Percentiles rank a stretch among this genome's conserved stretches.
Conservation (phyloP, 92 coral and sea anemone genomes). For the Bergia puertoricense region DNA sequence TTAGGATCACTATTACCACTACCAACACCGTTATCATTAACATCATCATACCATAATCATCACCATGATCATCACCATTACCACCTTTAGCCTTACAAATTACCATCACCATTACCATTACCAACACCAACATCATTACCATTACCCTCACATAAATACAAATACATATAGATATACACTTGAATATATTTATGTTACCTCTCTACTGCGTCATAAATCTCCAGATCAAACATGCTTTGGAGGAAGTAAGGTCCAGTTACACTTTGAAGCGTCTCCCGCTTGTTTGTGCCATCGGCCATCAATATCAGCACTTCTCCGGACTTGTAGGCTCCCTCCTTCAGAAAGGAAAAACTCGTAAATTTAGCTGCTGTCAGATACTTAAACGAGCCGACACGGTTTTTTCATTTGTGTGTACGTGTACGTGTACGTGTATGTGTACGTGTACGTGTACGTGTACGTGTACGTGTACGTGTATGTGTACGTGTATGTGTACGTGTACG, state of each 20-base stretch:
- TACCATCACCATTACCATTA: no score
- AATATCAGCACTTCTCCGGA: conserved; percentile 44
- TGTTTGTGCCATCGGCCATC: conserved; percentile 59
- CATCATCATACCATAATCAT: background rate
- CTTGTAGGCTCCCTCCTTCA: conserved; percentile 39
- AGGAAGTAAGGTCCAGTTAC: conserved; percentile 57
- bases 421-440: no score
- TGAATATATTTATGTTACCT: conserved; percentile 4
- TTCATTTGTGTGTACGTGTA: no score
- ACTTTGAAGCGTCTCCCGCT: conserved; percentile 40
- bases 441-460: no score
- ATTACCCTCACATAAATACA: no score
- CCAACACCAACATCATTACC: no score
- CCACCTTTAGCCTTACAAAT: background rate
- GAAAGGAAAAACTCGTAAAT: background rate
- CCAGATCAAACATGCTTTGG: conserved; percentile 42
- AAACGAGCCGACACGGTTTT: no score
- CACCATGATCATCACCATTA: background rate
- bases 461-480: no score
- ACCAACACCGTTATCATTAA: background rate
- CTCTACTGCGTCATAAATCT: conserved; percentile 31
- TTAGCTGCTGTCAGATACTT: background rate
- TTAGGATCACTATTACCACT: background rate
- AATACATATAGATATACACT: no score
- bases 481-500: no score